phyloP scores from a whole-genome alignment of 2,888 invertebrate genomes.

The Troglohyphantes excavatus region DNA sequence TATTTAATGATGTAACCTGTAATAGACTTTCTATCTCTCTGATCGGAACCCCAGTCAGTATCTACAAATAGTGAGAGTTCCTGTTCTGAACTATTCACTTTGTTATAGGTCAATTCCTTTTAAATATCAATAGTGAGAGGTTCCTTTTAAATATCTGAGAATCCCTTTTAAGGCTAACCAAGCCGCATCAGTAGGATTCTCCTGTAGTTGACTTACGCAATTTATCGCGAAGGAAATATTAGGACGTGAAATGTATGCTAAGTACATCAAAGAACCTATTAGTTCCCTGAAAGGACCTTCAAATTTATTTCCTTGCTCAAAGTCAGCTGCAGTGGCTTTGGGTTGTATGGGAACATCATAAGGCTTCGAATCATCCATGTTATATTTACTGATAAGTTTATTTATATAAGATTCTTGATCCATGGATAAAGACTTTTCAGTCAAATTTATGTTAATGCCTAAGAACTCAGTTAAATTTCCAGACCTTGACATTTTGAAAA shows the following conservation, averaged over 20 bases:
- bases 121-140: background rate
- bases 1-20: background rate
- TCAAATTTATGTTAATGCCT: background rate
- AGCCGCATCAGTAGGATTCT: background rate
- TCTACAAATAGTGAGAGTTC: background rate
- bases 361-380: background rate
- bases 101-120: background rate
- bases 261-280: background rate
- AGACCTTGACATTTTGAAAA: background rate
- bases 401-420: background rate
- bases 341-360: background rate
- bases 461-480: background rate
- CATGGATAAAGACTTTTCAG: too few species aligned
- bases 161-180: background rate
- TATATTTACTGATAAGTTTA: background rate
- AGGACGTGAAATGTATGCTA: background rate
- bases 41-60: background rate
- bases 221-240: background rate
- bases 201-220: background rate
- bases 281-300: background rate
- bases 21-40: background rate
- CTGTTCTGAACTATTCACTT: background rate
- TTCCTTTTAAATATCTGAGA: conserved; percentile 5
- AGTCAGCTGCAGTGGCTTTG: conserved; percentile 7
- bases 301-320: background rate